Evolutionary conservation across 1,140 invertebrate species (phyloP).

Genomic region (Cydia strobilella): DNA sequence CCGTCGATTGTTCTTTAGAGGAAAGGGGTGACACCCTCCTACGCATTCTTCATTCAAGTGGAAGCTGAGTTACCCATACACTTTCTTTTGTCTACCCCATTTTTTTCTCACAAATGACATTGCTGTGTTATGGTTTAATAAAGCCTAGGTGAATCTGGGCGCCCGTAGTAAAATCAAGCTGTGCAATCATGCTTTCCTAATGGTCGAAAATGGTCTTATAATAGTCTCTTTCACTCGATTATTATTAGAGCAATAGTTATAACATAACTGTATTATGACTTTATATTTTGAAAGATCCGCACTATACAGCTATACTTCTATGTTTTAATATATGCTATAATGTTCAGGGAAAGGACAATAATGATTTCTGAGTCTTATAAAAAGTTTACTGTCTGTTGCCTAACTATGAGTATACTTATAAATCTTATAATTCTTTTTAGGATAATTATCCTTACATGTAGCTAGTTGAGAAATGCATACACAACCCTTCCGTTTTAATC

Average conservation of each 20-base stretch:
- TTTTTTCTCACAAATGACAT: constrained; percentile 20
- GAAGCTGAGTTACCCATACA: constrained; percentile 58
- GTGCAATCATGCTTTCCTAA: background rate
- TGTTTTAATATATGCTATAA: background rate
- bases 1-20: constrained; percentile 59
- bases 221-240: background rate
- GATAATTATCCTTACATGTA: constrained; percentile 3
- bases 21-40: constrained; percentile 70
- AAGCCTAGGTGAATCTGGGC: background rate
- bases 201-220: too few species aligned
- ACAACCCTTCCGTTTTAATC: constrained; percentile 58
- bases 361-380: background rate
- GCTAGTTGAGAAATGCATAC: constrained; percentile 29
- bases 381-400: constrained; percentile 9
- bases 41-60: constrained; percentile 68
- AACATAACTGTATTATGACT: background rate
- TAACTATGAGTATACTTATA: background rate
- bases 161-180: background rate
- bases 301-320: background rate
- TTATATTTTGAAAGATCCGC: background rate
- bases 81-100: constrained; percentile 29
- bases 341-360: background rate
- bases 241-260: background rate
- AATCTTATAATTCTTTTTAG: background rate
- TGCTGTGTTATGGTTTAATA: constrained; percentile 1